Evolutionary conservation across 2,797 vertebrate species (phyloP), one percentile per base, ranked within the genome.

Genomic region (Trematomus bernacchii): DNA sequence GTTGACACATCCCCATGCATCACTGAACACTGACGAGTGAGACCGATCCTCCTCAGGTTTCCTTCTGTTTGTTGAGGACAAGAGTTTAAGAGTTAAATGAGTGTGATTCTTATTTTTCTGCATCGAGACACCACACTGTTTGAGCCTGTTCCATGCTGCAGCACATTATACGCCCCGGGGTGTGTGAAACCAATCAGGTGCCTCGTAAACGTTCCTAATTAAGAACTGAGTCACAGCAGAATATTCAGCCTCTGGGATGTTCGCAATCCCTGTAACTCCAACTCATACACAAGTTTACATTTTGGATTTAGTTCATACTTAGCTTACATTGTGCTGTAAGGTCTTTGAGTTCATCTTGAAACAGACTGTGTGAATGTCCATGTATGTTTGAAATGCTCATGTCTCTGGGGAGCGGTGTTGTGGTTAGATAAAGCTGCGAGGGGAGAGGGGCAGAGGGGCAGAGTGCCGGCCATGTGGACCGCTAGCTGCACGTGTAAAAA

Each of bases 1-100:
- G 89, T 89, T 84, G 75, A 90, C 82, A 90, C 84, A 76, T 58
- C 73, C 70, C 3, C 80, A 77, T 42, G 65, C 86, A 77, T 84
- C 87, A 76, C 50, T 19, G 67, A 71, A 74, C 79, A 14, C 86
- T 77, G 89, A 82, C 55, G 85, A 91, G 30, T 74, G 84, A 88
- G 72, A 55, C 46, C 10, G 21, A 73, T 55, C 33, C 83, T 83
- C 58, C 72, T 88, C 73, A 1, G 57, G 84, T 89, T 88, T 87
- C 87, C 55, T 27, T 73, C 50, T 86, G 82, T 89, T 90, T 88
- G 84, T 64, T 59, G 78, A 75, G 69, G 58, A 78, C 21, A 43
- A 50, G 48, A 76, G 59, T 73, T 80, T 62, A 87, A 76, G 67
- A 68, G 77, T 86, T 81, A 60, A 88, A 84, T 77, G 27, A 82